These are phyloP conservation scores for Diglossa cyanea DNA, from an alignment of 2,797 vertebrate species.

Conservation along the genomic window DNA sequence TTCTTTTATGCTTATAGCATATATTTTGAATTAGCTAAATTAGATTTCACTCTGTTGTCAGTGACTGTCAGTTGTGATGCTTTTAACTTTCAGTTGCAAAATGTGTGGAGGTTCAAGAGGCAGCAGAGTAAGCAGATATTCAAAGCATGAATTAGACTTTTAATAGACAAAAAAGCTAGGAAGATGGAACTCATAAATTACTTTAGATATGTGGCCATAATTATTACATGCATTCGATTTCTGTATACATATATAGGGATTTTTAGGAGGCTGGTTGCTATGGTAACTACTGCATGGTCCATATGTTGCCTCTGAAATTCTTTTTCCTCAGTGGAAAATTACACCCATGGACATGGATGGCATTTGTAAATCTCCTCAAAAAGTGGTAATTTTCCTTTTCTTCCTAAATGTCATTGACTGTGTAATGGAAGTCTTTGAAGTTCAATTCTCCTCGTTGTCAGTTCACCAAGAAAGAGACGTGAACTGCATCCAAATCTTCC, in stretches of 20 bases:
- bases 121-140: neutral
- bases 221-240: conserved; percentile 38
- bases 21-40: conserved; percentile 20
- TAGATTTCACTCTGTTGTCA: neutral
- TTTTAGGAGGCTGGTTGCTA: conserved; percentile 58
- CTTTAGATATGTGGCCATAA: neutral
- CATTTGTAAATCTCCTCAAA: conserved; percentile 53
- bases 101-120: neutral
- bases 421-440: conserved; percentile 56
- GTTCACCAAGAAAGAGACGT: neutral
- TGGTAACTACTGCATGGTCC: conserved; percentile 60
- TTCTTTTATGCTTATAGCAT: neutral
- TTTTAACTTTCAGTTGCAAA: neutral
- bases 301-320: conserved; percentile 48
- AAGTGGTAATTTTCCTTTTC: conserved; percentile 4
- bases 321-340: conserved; percentile 61
- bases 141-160: conserved; percentile 2
- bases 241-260: neutral
- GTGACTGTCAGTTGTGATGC: neutral
- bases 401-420: conserved; percentile 56
- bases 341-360: conserved; percentile 54
- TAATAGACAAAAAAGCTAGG: neutral
- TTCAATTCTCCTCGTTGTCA: neutral
- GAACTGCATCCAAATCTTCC: conserved; percentile 13
- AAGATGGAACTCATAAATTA: neutral